Evolutionary conservation across 2,113 vertebrate species (phyloP).

Genomic region (Danionella cerebrum): DNA sequence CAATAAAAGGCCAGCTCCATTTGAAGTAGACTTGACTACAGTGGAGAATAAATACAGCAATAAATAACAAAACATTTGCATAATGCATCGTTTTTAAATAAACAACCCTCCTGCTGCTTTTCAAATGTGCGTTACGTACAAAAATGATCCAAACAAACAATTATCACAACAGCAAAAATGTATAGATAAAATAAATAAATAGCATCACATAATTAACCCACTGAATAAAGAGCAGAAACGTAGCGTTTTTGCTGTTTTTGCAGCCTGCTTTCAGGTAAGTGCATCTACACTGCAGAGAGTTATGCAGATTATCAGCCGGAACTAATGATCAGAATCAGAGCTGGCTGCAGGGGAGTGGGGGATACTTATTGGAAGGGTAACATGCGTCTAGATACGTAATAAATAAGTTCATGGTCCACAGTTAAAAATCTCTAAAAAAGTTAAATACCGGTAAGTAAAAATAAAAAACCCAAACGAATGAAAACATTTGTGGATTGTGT

Average conservation of each 20-base stretch:
- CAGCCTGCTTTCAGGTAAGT: slow-evolving; percentile 46
- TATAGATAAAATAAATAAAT: slow-evolving; percentile 35
- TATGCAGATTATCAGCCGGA: too few relatives aligned
- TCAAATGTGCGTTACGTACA: not conserved
- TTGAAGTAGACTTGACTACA: too few relatives aligned
- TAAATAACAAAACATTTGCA: not conserved
- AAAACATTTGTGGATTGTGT: too few relatives aligned
- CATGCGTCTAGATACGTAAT: too few relatives aligned
- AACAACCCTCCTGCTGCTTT: not conserved
- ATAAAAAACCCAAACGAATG: too few relatives aligned
- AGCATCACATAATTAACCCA: slow-evolving; percentile 43
- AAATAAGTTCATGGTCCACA: too few relatives aligned
- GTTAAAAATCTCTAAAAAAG: too few relatives aligned
- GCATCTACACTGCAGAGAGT: not conserved
- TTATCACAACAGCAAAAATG: not conserved
- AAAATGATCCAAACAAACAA: not conserved
- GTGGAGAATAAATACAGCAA: slow-evolving; percentile 23
- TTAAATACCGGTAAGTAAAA: too few relatives aligned
- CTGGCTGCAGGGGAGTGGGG: too few relatives aligned
- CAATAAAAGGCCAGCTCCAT: not conserved
- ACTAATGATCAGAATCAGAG: too few relatives aligned
- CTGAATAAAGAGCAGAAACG: slow-evolving; percentile 33
- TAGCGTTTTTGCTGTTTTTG: slow-evolving; percentile 58
- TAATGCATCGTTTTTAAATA: not conserved
- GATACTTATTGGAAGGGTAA: too few relatives aligned